Percentiles rank a stretch among this genome's conserved stretches.
Conservation (phyloP, 2,797 vertebrate species). For the Poliocrania exsul region DNA sequence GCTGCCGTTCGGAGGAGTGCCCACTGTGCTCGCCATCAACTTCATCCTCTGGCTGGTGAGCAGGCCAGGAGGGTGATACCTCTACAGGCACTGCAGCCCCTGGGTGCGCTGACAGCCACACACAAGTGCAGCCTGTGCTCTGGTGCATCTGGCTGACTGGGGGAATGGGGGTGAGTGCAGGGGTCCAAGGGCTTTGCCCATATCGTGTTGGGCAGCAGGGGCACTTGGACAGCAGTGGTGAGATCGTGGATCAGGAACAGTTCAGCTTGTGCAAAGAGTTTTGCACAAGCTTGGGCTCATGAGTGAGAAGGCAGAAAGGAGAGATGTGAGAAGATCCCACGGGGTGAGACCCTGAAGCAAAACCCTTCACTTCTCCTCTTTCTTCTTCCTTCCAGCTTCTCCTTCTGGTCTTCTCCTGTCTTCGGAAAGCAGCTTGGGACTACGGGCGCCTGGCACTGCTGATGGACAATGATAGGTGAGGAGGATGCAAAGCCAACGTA, state of each 20-base stretch:
- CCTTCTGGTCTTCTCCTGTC: conserved; percentile 91
- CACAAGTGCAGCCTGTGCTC: accelerated
- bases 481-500: neutral
- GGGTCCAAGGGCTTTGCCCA: neutral
- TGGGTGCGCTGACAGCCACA: neutral
- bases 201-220: neutral
- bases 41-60: conserved; percentile 91
- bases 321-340: neutral
- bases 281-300: neutral
- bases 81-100: accelerated
- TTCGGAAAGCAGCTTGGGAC: conserved; percentile 98
- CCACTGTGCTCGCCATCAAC: conserved; percentile 92
- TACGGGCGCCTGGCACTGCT: conserved; percentile 94
- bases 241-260: neutral
- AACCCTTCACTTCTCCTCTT: neutral
- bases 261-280: neutral
- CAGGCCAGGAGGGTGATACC: neutral
- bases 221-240: neutral
- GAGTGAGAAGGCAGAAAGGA: neutral
- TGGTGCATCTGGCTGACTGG: accelerated
- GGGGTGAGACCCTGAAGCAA: neutral
- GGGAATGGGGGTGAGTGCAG: neutral
- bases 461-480: conserved; percentile 95
- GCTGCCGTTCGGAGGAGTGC: conserved; percentile 91
- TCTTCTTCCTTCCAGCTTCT: conserved; percentile 79